A percentile compares a stretch with the other conserved stretches of the same genome.
These are phyloP conservation scores for Leucosticte australis DNA, from an alignment of 2,113 vertebrate species.

Conservation along the genomic window DNA sequence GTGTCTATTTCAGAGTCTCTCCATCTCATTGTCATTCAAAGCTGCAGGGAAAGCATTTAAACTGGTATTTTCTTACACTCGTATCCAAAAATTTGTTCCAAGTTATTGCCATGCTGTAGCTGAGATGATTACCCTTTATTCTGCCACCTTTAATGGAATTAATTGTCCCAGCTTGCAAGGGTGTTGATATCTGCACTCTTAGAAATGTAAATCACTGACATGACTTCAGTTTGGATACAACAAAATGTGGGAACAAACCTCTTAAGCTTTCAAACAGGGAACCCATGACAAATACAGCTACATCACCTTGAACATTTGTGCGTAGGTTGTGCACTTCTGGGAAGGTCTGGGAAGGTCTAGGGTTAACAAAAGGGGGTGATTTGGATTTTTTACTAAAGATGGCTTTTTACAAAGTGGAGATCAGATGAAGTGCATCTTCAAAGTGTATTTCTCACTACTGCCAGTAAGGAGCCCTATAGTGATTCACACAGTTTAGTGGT, in stretches of 20 bases:
- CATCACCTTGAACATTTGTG: background rate
- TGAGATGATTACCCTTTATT: slow-evolving; percentile 39
- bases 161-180: background rate
- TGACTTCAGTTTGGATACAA: background rate
- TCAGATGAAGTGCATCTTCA: background rate
- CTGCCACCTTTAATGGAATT: slow-evolving; percentile 31
- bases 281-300: background rate
- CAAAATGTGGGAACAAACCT: background rate
- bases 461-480: background rate
- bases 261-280: background rate
- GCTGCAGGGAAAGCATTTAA: slow-evolving; percentile 36
- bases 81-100: background rate
- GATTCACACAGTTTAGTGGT: background rate
- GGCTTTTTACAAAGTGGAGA: background rate
- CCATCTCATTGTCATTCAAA: slow-evolving; percentile 56
- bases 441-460: background rate
- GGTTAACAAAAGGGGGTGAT: background rate
- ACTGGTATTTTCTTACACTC: background rate
- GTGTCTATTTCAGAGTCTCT: slow-evolving; percentile 40
- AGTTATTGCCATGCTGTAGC: background rate
- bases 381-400: background rate
- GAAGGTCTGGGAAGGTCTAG: background rate
- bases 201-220: background rate
- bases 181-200: background rate
- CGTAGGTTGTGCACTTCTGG: background rate